A percentile compares a stretch with the other conserved stretches of the same genome.
phyloP scores from a whole-genome alignment of 2,113 vertebrate species.

The Rhinolophus ferrumequinum region DNA sequence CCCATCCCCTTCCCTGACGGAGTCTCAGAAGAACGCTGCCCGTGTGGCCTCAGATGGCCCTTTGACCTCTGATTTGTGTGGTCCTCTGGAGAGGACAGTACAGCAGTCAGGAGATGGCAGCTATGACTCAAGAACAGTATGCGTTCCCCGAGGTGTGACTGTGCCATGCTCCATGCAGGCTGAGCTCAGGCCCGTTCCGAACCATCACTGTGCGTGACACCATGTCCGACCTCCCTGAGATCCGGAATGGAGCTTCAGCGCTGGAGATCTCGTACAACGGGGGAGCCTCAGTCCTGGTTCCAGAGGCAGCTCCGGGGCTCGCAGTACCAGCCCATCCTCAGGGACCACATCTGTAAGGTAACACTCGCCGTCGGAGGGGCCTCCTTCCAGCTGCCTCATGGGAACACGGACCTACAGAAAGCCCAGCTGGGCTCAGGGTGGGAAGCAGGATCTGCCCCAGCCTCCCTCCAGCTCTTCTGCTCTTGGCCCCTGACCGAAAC shows the following conservation, averaged over 20 bases:
- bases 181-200: slow-evolving; percentile 93
- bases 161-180: slow-evolving; percentile 80
- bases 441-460: neutral
- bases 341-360: slow-evolving; percentile 98
- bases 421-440: neutral
- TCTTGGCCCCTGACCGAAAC: neutral
- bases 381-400: neutral
- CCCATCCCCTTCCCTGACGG: neutral
- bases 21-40: neutral
- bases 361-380: accelerated
- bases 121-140: accelerated
- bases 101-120: accelerated
- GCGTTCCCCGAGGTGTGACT: too few relatives aligned
- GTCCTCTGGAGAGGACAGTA: neutral
- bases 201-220: slow-evolving; percentile 97
- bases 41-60: neutral
- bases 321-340: slow-evolving; percentile 98
- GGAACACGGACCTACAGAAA: neutral
- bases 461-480: accelerated
- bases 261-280: slow-evolving; percentile 97
- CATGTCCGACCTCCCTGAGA: slow-evolving; percentile 97
- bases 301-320: slow-evolving; percentile 96
- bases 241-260: slow-evolving; percentile 93
- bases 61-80: neutral
- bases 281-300: slow-evolving; percentile 99